Conservation (phyloP, 2,113 vertebrate genomes). For the Helogale parvula region DNA sequence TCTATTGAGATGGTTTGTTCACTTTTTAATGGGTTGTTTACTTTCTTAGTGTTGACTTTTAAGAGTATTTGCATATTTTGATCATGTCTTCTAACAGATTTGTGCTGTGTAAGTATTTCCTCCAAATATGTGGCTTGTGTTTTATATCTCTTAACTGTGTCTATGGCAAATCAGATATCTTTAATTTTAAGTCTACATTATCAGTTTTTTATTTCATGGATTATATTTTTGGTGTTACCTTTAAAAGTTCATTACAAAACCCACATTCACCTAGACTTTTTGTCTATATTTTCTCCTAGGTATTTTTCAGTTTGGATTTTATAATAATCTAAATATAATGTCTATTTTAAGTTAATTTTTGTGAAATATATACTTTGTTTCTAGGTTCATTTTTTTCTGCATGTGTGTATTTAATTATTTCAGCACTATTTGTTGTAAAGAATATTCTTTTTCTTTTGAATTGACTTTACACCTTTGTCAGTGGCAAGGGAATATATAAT, state of each 20-base stretch:
- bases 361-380: neutral
- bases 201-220: neutral
- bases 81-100: neutral
- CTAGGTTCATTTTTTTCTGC: neutral
- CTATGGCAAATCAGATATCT: neutral
- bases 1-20: neutral
- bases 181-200: neutral
- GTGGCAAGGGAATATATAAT: too few relatives aligned
- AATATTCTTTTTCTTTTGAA: neutral
- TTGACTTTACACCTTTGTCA: neutral
- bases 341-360: neutral
- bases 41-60: neutral
- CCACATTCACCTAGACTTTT: neutral
- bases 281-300: neutral
- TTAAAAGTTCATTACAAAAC: neutral
- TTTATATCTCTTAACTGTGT: neutral
- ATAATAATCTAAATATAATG: neutral
- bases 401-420: neutral
- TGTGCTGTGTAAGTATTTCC: neutral
- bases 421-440: neutral
- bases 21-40: neutral
- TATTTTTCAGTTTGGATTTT: neutral
- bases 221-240: neutral
- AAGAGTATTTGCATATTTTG: neutral
- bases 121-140: neutral